Percentiles rank a stretch among this genome's conserved stretches.
Evolutionary conservation across 2,797 vertebrate genomes (phyloP).

Genomic region (Phylloscopus collybita): DNA sequence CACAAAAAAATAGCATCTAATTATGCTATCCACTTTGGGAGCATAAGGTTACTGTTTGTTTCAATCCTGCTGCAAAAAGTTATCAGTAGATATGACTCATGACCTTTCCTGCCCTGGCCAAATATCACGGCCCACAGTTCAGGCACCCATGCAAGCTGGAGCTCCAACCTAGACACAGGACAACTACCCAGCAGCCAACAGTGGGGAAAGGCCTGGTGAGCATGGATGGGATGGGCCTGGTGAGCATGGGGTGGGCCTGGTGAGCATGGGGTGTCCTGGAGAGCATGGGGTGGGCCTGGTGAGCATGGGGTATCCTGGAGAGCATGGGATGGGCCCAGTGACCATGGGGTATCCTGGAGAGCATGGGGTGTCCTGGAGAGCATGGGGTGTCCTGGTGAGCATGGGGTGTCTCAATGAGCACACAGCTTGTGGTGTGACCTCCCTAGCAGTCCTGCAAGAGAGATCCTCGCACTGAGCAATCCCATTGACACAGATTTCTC

Average conservation of each 20-base stretch:
- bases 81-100: neutral
- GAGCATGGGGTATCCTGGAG: too few relatives aligned
- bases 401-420: fast-evolving
- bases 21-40: neutral
- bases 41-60: neutral
- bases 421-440: fast-evolving
- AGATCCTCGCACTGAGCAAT: neutral
- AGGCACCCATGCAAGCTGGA: neutral
- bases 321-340: too few relatives aligned
- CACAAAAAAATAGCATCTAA: neutral
- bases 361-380: neutral
- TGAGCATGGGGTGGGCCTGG: neutral
- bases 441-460: neutral
- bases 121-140: neutral
- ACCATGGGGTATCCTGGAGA: too few relatives aligned
- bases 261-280: too few relatives aligned
- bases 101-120: neutral
- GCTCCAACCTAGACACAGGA: neutral
- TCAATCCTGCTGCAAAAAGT: slow-evolving; percentile 23
- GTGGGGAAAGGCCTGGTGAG: too few relatives aligned
- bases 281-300: too few relatives aligned
- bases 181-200: neutral
- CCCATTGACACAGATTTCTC: neutral
- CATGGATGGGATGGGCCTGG: too few relatives aligned
- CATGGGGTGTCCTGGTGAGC: too few relatives aligned